These are phyloP conservation scores for Karalla daura DNA, from an alignment of 2,797 vertebrate species.

Conservation along the genomic window DNA sequence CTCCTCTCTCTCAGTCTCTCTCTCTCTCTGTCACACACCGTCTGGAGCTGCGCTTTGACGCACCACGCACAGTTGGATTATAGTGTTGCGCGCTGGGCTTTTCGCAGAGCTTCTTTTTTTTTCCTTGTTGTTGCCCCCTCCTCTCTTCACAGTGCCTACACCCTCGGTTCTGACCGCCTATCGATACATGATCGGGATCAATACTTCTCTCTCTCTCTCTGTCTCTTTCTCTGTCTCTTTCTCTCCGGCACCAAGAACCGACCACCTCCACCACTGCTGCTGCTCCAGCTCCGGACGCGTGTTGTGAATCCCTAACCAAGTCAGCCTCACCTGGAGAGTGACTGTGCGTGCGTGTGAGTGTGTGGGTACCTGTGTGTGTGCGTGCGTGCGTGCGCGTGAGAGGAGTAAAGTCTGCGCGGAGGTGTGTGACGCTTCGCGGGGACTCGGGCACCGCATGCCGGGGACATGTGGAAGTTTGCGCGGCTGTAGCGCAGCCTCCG, in stretches of 20 bases:
- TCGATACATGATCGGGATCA: slow-evolving; percentile 65
- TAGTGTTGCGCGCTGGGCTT: slow-evolving; percentile 71
- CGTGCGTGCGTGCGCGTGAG: slow-evolving; percentile 23
- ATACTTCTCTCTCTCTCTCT: too few species aligned
- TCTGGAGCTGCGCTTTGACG: slow-evolving; percentile 76
- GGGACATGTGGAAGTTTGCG: slow-evolving; percentile 82
- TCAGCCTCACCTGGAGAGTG: slow-evolving; percentile 72
- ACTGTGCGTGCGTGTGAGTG: slow-evolving; percentile 25
- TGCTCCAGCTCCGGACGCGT: slow-evolving; percentile 68
- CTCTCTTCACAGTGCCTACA: slow-evolving; percentile 35
- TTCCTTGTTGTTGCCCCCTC: too few species aligned
- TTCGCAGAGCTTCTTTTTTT: slow-evolving; percentile 49
- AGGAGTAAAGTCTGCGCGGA: slow-evolving; percentile 41
- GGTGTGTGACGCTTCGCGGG: slow-evolving; percentile 36
- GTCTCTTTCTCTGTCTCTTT: too few species aligned
- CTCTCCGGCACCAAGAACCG: slow-evolving; percentile 33
- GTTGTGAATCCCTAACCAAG: slow-evolving; percentile 75
- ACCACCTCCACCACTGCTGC: slow-evolving; percentile 34
- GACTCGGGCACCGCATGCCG: slow-evolving; percentile 75
- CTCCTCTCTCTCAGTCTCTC: slow-evolving; percentile 14
- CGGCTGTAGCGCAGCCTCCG: slow-evolving; percentile 77
- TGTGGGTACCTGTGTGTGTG: slow-evolving; percentile 12
- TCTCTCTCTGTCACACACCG: slow-evolving; percentile 52
- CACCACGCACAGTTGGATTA: slow-evolving; percentile 77
- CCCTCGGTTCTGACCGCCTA: slow-evolving; percentile 32